Conservation (phyloP, 2,888 invertebrate genomes). For the Saturnia pavonia region DNA sequence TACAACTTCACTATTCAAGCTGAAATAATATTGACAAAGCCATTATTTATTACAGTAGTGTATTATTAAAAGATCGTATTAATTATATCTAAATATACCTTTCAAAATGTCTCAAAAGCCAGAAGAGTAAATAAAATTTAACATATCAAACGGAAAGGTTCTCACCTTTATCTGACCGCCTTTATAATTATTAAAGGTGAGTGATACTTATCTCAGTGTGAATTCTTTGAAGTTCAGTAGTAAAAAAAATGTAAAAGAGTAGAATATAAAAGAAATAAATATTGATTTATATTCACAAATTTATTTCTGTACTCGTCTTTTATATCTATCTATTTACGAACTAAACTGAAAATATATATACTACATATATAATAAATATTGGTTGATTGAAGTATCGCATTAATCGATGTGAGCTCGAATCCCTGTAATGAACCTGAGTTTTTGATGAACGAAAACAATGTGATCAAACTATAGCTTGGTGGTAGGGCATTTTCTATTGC, state of each 20-base stretch:
- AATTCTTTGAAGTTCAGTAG: conserved; percentile 47
- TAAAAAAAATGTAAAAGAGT: conserved; percentile 38
- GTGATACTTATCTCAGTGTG: conserved; percentile 33
- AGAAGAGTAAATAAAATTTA: conserved; percentile 22
- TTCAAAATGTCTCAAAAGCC: conserved; percentile 20
- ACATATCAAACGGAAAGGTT: conserved; percentile 33
- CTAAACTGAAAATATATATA: no score
- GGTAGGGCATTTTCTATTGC: no score
- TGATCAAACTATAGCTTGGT: no score
- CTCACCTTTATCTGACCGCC: conserved; percentile 32
- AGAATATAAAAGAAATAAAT: conserved; percentile 37
- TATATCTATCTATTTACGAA: no score
- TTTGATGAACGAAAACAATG: no score
- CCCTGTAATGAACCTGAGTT: no score
- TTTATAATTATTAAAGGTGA: conserved; percentile 39
- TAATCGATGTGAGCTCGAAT: no score
- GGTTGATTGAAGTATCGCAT: no score
- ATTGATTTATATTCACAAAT: not conserved
- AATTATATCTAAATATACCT: conserved; percentile 20
- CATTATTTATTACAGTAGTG: conserved; percentile 3
- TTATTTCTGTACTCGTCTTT: not conserved
- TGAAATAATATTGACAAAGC: not conserved
- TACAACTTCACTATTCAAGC: no score
- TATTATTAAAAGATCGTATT: conserved; percentile 9
- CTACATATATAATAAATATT: no score